Base-by-base conservation (phyloP, 2,888 invertebrate species). In the Limenitis camilla region DNA sequence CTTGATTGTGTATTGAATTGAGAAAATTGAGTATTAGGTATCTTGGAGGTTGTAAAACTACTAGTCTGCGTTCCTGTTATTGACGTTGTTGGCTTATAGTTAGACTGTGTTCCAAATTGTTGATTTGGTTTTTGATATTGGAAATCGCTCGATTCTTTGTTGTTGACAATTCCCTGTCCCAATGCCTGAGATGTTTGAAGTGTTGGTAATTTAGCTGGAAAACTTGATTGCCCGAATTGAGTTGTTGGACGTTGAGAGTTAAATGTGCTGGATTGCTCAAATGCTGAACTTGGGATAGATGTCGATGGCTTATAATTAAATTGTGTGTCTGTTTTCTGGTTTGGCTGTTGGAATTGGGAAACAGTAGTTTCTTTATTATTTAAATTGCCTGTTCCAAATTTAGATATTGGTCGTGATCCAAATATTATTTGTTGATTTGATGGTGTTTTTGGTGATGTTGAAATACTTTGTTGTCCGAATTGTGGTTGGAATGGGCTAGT, bases 41-140 rank as follows among this genome's bases (percentile, higher is more conserved):
- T 43, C 27, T 19, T n/a, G 19, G 19, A 33, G n/a, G 31, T 43
- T n/a, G 7, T n/a, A 6, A 33, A 33, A 43, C 5, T 33, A 9
- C 8, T 27, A 9, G 43, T 43, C 11, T 32, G 7, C 31, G 11
- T 9, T 2, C 9, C 19, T 19, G 44, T 11, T 8, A 27, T 27
- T 30, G 11, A 31, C 29, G 40, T 51, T 8, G 40, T 27, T 35
- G 35, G 35, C 2, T 45, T 45, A 29, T 44, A 28, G 4, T 40
- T 11, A 1, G 40, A 40, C 30, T 35, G 29, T 33, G 44, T 44
- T 27, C 7, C 50, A 30, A 44, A 44, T 40, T 45, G 19, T 45
- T 45, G 33, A 30, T 44, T 32, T 7, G 50, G 19, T 35, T 40
- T 19, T 28, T 51, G 29, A 19, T 40, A 45, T n/a, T 51, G 11